Conservation (phyloP, 2,888 invertebrate genomes). For the Malthinus seriepunctatus region DNA sequence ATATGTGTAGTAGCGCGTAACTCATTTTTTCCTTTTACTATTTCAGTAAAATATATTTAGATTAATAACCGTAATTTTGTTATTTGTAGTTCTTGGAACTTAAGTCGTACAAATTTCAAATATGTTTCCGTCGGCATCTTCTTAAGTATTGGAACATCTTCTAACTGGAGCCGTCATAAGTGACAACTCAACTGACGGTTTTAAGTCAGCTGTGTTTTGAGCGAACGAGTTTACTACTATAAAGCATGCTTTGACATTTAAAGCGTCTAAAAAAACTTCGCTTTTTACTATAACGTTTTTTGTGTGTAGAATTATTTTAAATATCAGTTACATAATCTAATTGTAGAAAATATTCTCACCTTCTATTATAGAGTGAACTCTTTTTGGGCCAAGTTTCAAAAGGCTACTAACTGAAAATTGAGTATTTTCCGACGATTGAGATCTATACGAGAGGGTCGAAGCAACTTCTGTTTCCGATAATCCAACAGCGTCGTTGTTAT, state of each 20-base stretch:
- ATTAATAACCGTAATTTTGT: too few relatives aligned
- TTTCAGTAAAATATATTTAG: too few relatives aligned
- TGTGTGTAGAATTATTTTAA: too few relatives aligned
- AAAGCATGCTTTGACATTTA: neutral
- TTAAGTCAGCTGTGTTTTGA: constrained; percentile 25
- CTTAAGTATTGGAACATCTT: constrained; percentile 7
- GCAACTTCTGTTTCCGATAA: constrained; percentile 21
- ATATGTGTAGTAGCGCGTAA: too few relatives aligned
- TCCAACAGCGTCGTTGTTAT: constrained; percentile 41
- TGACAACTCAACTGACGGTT: constrained; percentile 26
- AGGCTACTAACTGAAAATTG: constrained; percentile 54
- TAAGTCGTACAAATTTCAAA: constrained; percentile 18
- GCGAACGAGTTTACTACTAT: constrained; percentile 17
- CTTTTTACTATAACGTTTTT: too few relatives aligned
- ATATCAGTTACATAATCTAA: too few relatives aligned
- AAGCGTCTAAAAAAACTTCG: neutral
- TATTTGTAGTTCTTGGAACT: neutral
- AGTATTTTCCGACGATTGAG: constrained; percentile 43
- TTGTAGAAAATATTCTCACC: constrained; percentile 24
- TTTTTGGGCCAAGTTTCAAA: constrained; percentile 47
- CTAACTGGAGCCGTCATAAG: constrained; percentile 18
- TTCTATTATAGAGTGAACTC: constrained; percentile 43
- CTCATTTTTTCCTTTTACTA: too few relatives aligned
- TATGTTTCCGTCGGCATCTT: constrained; percentile 27
- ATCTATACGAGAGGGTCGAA: constrained; percentile 36